These are phyloP conservation scores for Glareola pratincola DNA, from an alignment of 2,113 vertebrate genomes.

Conservation along the genomic window DNA sequence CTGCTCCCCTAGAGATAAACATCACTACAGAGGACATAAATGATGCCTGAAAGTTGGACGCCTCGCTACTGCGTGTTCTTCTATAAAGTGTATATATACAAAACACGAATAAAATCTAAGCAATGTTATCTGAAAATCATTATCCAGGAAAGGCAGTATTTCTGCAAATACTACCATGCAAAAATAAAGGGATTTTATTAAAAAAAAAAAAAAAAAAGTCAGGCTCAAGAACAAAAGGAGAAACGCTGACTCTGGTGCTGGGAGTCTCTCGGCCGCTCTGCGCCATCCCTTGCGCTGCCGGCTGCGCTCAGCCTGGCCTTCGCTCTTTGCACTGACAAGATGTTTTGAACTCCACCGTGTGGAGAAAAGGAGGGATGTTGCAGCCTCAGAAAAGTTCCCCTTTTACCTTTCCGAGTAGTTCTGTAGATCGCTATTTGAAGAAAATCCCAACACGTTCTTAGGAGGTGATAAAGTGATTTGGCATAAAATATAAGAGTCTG, in stretches of 20 bases:
- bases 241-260: not conserved
- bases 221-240: not conserved
- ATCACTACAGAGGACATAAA: not conserved
- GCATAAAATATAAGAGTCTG: not conserved
- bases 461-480: not conserved
- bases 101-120: not conserved
- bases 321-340: not conserved
- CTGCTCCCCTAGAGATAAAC: not conserved
- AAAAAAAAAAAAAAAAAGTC: not conserved
- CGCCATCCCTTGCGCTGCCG: not conserved
- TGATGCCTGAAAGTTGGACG: not conserved
- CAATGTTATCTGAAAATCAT: not conserved
- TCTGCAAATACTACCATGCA: not conserved
- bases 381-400: not conserved
- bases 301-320: not conserved
- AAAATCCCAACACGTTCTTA: not conserved
- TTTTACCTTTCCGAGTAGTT: not conserved
- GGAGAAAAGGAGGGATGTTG: constrained; percentile 18
- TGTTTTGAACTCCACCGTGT: constrained; percentile 7
- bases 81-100: not conserved
- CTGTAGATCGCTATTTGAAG: not conserved
- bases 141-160: not conserved
- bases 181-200: not conserved
- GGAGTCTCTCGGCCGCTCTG: not conserved
- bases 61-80: not conserved